Base-by-base conservation (phyloP, 2,797 vertebrate genomes). In the Chrysocyon brachyurus region DNA sequence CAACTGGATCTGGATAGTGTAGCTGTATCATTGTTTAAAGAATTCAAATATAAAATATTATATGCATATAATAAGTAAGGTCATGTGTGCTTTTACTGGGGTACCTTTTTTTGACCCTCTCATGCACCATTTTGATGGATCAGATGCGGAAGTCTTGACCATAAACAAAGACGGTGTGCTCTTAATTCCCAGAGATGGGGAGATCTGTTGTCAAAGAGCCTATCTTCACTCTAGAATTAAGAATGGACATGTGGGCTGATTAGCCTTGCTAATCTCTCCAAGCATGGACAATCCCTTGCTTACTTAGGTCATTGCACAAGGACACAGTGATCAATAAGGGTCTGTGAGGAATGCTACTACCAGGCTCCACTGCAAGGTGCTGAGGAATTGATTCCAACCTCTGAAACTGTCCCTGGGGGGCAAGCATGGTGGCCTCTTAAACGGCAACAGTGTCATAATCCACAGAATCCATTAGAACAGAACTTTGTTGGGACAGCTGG, bases 1-100 rank as follows among this genome's bases (percentile, higher is more conserved):
- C 96, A 94, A 85, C 96, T 96, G 98, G 97, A 96, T 96, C 96
- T 87, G 94, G 95, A 75, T 94, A 93, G 96, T 0, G 0, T 95
- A 94, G 97, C 96, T 97, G 96, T 87, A 92, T 96, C 96, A 91
- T 90, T 98, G 97, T 94, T 97, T 97, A 93, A 89, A 90, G 95
- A 97, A 93, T 92, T 94, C 90, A 31, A 83, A 89, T 56, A 66
- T 95, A 97, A 96, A 70, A 93, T 73, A 46, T 56, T 21, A 72
- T 17, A 40, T 59, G 22, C 10, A 14, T 56, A 75, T 75, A 40
- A 63, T 49, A 49, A 78, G 56, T 17, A 73, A 73, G 26, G 12
- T 59, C 63, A n/a, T 14, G 11, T 14, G n/a, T 33, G 52, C 26
- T 81, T 28, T 19, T 28, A 21, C 61, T 66, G 12, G 28, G 11